These are phyloP conservation scores for Natrix natrix DNA, from an alignment of 2,797 vertebrate species.

Conservation along the genomic window DNA sequence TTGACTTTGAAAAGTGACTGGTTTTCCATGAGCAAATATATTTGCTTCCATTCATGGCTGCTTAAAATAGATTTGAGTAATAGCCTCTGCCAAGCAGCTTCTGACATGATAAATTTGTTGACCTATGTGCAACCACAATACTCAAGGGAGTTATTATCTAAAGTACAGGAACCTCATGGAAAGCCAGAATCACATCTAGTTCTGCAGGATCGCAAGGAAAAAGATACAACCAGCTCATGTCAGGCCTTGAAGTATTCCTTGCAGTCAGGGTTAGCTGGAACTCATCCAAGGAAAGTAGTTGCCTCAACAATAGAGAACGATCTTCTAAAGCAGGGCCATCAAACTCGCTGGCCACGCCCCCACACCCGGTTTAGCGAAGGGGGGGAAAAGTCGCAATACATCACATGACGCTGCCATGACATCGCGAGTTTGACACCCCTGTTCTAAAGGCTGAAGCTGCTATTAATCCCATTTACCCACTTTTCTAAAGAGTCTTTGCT, in stretches of 20 bases:
- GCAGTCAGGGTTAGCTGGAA: not conserved
- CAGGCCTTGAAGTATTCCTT: not conserved
- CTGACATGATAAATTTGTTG: not conserved
- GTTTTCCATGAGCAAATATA: not conserved
- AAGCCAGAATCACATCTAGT: not conserved
- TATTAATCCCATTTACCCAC: not conserved
- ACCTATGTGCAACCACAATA: not conserved
- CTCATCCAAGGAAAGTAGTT: not conserved
- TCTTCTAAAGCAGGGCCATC: not conserved
- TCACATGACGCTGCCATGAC: too few relatives aligned
- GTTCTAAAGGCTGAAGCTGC: not conserved
- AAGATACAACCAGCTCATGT: not conserved
- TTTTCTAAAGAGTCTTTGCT: not conserved
- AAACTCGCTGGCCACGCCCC: too few relatives aligned
- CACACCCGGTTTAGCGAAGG: too few relatives aligned
- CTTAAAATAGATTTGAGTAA: not conserved
- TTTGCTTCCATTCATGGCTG: not conserved
- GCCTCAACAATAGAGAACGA: not conserved
- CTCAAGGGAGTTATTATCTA: not conserved
- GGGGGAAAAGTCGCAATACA: too few relatives aligned
- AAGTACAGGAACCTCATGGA: not conserved
- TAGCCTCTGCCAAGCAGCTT: not conserved
- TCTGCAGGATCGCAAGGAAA: not conserved
- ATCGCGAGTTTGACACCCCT: too few relatives aligned
- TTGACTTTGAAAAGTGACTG: not conserved